A percentile compares a stretch with the other conserved stretches of the same genome.
Evolutionary conservation across 2,113 vertebrate species (phyloP).

Genomic region (Ammodytes dubius): DNA sequence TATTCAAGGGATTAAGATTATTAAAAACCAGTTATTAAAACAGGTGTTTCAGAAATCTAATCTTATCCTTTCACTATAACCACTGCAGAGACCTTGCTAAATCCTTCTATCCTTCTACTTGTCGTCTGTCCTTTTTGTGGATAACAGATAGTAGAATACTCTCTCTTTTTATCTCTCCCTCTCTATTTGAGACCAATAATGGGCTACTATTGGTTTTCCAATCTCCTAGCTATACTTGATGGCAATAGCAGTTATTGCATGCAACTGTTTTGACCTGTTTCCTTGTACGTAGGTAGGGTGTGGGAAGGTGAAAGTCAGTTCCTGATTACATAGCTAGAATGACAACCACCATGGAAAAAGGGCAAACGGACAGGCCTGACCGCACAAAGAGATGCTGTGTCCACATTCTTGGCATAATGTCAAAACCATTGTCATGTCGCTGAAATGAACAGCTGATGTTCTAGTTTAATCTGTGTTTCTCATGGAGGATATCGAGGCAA

Average conservation of each 20-base stretch:
- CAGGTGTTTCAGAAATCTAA: neutral
- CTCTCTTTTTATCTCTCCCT: too few species aligned
- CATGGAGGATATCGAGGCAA: constrained; percentile 3
- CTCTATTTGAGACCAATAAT: neutral
- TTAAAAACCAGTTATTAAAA: too few species aligned
- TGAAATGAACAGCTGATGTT: neutral
- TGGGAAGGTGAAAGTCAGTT: neutral
- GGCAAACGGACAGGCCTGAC: constrained; percentile 4
- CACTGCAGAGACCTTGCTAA: neutral
- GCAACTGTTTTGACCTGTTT: neutral
- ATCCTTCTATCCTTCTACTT: neutral
- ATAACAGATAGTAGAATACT: neutral
- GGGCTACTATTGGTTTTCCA: neutral
- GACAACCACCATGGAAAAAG: constrained; percentile 7
- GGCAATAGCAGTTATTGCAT: neutral
- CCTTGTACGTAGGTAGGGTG: neutral
- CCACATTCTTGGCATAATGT: neutral
- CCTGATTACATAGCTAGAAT: constrained; percentile 11
- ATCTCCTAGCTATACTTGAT: neutral
- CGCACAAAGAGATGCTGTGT: constrained; percentile 18
- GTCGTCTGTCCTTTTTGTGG: neutral
- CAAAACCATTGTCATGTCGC: neutral
- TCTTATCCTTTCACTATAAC: neutral
- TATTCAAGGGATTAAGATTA: neutral
- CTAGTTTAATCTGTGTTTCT: neutral